A percentile compares a stretch with the other conserved stretches of the same genome.
phyloP scores from a whole-genome alignment of 2,888 invertebrate species.

The Zaprionus bogoriensis region DNA sequence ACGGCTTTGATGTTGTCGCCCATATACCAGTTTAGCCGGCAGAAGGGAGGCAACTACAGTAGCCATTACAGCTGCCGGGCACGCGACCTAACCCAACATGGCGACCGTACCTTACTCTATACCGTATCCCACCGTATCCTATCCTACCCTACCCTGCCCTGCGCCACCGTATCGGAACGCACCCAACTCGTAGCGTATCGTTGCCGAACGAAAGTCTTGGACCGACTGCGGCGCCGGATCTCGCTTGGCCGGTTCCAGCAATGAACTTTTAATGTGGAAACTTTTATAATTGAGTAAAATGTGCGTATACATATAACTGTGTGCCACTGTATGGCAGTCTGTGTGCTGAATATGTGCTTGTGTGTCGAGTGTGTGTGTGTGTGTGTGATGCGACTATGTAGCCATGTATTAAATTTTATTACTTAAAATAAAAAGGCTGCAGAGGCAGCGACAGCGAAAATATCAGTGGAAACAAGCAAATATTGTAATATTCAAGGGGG shows the following conservation, averaged over 20 bases:
- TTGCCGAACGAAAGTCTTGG: slow-evolving; percentile 23
- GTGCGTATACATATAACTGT: slow-evolving; percentile 43
- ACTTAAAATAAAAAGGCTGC: slow-evolving; percentile 63
- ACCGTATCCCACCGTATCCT: background rate
- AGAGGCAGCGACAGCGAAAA: slow-evolving; percentile 42
- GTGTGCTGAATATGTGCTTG: slow-evolving; percentile 11
- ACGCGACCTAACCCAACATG: slow-evolving; percentile 64
- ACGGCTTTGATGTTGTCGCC: slow-evolving; percentile 65
- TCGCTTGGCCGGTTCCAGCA: slow-evolving; percentile 58
- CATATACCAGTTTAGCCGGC: background rate
- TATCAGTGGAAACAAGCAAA: slow-evolving; percentile 25
- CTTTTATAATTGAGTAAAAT: slow-evolving; percentile 81
- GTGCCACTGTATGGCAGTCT: slow-evolving; percentile 10
- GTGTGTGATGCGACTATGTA: slow-evolving; percentile 36
- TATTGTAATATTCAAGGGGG: slow-evolving; percentile 14
- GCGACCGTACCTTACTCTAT: slow-evolving; percentile 5
- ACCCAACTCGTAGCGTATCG: too few relatives aligned
- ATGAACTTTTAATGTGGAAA: slow-evolving; percentile 80
- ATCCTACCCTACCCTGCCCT: background rate
- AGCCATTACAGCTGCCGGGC: slow-evolving; percentile 43
- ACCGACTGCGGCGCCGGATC: slow-evolving; percentile 27
- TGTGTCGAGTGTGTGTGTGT: slow-evolving; percentile 17
- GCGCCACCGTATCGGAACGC: too few relatives aligned
- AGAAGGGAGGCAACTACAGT: slow-evolving; percentile 4
- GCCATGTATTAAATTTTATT: slow-evolving; percentile 71